Conservation (phyloP, 2,888 invertebrate species). For the Lasius platythorax region DNA sequence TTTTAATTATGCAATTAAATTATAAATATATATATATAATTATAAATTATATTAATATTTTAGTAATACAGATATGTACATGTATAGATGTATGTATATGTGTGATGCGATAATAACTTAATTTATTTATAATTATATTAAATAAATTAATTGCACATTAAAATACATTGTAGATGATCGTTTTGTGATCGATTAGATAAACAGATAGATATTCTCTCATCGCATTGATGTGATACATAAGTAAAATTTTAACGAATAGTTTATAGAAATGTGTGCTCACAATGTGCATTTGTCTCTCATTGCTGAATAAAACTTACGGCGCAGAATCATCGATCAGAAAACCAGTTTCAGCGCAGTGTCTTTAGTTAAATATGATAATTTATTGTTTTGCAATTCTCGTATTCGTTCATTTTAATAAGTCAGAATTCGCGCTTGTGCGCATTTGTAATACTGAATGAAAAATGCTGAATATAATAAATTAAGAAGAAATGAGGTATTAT, state of each 20-base stretch:
- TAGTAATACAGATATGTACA: neutral
- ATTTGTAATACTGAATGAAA: neutral
- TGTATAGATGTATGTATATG: neutral
- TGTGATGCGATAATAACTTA: neutral
- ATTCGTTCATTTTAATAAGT: neutral
- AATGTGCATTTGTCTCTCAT: neutral
- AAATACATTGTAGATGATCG: neutral
- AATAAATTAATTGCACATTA: no score
- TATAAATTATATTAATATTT: neutral
- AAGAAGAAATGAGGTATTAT: neutral
- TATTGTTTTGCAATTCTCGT: neutral
- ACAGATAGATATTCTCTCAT: neutral
- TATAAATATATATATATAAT: neutral
- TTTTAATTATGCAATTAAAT: neutral
- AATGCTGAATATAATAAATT: neutral
- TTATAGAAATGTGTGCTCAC: neutral
- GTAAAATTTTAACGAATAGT: neutral
- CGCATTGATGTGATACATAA: neutral
- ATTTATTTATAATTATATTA: no score
- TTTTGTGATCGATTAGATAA: neutral
- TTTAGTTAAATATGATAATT: slow-evolving; percentile 27
- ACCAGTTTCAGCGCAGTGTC: slow-evolving; percentile 16
- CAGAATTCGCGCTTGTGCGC: neutral
- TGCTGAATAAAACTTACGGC: neutral
- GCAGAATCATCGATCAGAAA: slow-evolving; percentile 24